A percentile compares a stretch with the other conserved stretches of the same genome.
These are phyloP conservation scores for Cladopsammia gracilis DNA, from an alignment of 64 coral and sea anemone species.

Conservation along the genomic window DNA sequence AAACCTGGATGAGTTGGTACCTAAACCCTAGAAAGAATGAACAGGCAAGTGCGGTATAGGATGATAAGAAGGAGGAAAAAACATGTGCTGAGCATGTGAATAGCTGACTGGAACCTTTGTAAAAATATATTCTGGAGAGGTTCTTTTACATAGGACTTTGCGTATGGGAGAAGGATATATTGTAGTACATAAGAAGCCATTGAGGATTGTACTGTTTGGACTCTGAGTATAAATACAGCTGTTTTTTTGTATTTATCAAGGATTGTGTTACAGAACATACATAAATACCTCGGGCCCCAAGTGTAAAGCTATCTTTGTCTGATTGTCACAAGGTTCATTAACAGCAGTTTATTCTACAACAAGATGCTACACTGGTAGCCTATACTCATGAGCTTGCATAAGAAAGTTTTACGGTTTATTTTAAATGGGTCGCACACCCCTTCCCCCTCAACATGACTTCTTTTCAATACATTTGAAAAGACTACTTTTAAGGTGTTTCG, in stretches of 20 bases:
- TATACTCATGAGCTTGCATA: too few species aligned
- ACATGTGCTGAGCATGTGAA: constrained; percentile 5
- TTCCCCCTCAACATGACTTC: too few species aligned
- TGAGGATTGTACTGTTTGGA: constrained; percentile 1
- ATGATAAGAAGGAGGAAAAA: background rate
- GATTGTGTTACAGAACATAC: background rate
- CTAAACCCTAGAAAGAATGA: constrained; percentile 3
- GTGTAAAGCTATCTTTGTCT: background rate
- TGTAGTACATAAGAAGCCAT: constrained; percentile 10
- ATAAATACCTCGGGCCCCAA: background rate
- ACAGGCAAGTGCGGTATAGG: background rate
- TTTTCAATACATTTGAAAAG: too few species aligned
- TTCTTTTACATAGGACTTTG: background rate
- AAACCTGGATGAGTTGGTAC: background rate
- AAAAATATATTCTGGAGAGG: background rate
- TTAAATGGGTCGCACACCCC: too few species aligned
- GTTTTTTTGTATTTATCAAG: background rate
- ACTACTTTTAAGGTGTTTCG: too few species aligned
- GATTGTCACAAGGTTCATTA: constrained; percentile 10
- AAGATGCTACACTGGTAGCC: too few species aligned
- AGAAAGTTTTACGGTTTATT: too few species aligned
- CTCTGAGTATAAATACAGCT: background rate
- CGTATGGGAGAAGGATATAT: constrained; percentile 5
- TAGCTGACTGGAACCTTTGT: constrained; percentile 11
- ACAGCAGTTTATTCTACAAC: constrained; percentile 5